Percentiles rank a stretch among this genome's conserved stretches.
These are phyloP conservation scores for Cherax quadricarinatus DNA, from an alignment of 1,140 invertebrate species.

Conservation along the genomic window DNA sequence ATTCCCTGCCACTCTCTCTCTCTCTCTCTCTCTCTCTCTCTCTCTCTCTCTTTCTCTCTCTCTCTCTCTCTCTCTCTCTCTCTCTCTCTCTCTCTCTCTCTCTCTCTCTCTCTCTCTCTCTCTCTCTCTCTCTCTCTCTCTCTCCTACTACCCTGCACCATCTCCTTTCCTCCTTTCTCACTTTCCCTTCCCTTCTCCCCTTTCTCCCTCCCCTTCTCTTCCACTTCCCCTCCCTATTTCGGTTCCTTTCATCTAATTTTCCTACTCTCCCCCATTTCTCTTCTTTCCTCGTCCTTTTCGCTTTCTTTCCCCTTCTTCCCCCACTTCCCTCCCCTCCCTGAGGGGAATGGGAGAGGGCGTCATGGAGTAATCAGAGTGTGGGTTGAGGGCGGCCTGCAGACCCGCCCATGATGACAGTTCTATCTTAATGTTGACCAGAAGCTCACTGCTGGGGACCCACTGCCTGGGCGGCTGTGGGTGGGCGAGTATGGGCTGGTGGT, in stretches of 20 bases:
- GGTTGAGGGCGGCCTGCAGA: not conserved
- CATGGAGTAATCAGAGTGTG: conserved; percentile 30
- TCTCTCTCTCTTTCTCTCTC: conserved; percentile 24
- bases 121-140: not conserved
- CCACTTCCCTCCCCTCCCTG: not conserved
- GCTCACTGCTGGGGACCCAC: not conserved
- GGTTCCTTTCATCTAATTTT: not conserved
- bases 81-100: conserved; percentile 21
- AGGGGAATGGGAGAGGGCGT: not conserved
- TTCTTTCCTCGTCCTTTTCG: not conserved
- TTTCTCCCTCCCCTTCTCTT: not conserved
- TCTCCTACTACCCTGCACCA: not conserved
- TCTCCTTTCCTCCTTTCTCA: not conserved
- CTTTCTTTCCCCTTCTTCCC: not conserved
- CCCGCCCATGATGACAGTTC: conserved; percentile 29
- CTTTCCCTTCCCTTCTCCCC: not conserved
- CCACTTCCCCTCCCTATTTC: not conserved
- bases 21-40: conserved; percentile 2
- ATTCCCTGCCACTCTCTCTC: not conserved
- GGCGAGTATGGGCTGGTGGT: not conserved
- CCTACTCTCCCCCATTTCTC: not conserved
- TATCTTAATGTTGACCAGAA: conserved; percentile 39
- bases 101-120: not conserved
- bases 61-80: conserved; percentile 29
- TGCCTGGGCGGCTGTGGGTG: not conserved